Evolutionary conservation across 2,113 vertebrate species (phyloP).

Genomic region (Promerops cafer): DNA sequence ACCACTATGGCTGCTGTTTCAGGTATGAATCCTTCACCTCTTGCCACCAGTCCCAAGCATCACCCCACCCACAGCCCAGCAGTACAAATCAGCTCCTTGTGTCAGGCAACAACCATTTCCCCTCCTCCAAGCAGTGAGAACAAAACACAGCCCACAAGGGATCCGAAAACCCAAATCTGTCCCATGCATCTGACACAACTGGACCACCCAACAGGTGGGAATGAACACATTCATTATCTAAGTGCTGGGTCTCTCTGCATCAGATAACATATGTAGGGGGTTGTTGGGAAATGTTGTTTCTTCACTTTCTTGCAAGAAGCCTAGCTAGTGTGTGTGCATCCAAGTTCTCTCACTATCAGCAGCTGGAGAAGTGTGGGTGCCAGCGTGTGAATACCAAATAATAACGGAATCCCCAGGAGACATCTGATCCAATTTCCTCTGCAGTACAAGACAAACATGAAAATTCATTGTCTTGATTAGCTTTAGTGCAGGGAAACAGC

Average conservation of each 20-base stretch:
- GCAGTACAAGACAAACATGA: conserved; percentile 42
- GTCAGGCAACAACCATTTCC: background rate
- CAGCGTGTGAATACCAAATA: conserved; percentile 29
- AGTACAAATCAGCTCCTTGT: background rate
- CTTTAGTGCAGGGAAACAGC: conserved; percentile 29
- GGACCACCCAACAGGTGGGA: background rate
- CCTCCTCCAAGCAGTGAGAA: background rate
- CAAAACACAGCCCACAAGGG: background rate
- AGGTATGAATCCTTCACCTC: background rate
- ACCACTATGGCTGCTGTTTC: fast-evolving
- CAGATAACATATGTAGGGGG: background rate
- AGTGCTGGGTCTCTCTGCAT: background rate
- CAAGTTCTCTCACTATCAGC: background rate
- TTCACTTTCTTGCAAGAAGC: background rate
- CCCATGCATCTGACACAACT: background rate
- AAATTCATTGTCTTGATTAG: conserved; percentile 60
- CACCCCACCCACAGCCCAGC: background rate
- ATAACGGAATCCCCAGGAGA: conserved; percentile 47
- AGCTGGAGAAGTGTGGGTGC: conserved; percentile 46
- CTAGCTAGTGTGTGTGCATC: background rate
- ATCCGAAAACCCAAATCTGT: background rate
- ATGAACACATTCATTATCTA: background rate
- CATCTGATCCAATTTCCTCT: conserved; percentile 28
- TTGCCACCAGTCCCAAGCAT: background rate
- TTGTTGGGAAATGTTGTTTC: background rate